phyloP scores from a whole-genome alignment of 2,888 invertebrate species.

The Mesorhabditis sp. region DNA sequence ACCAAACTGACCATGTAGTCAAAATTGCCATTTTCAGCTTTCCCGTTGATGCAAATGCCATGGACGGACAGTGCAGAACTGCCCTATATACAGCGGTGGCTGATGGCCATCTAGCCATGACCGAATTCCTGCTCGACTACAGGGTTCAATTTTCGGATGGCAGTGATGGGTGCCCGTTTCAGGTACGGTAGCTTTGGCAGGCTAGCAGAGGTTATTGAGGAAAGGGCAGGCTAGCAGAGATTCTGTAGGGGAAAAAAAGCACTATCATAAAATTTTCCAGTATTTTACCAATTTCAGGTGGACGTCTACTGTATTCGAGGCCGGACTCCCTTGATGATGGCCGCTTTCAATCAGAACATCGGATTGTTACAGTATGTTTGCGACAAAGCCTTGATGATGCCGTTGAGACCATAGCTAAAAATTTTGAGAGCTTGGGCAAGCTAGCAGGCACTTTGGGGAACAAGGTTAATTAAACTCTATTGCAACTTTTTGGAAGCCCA shows the following conservation, averaged over 20 bases:
- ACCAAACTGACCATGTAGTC: background rate
- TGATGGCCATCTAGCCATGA: conserved; percentile 39
- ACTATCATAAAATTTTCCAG: no score
- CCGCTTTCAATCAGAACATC: conserved; percentile 34
- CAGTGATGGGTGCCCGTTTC: background rate
- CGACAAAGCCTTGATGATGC: no score
- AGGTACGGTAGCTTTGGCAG: background rate
- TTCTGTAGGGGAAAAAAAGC: no score
- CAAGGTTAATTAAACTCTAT: no score
- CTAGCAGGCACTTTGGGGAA: no score
- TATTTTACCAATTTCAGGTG: conserved; percentile 39
- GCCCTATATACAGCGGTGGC: conserved; percentile 81
- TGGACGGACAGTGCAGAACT: conserved; percentile 67
- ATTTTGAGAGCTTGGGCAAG: no score
- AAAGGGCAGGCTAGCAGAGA: no score
- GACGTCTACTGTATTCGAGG: conserved; percentile 52
- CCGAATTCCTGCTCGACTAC: conserved; percentile 32
- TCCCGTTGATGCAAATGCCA: conserved; percentile 83
- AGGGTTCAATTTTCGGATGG: background rate
- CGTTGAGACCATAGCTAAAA: no score
- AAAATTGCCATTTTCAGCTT: conserved; percentile 62
- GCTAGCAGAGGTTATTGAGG: background rate
- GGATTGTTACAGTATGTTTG: conserved; percentile 28
- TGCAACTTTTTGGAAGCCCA: no score
- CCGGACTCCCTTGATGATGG: conserved; percentile 54